phyloP scores from a whole-genome alignment of 2,797 vertebrate species.

The Uromys caudimaculatus region DNA sequence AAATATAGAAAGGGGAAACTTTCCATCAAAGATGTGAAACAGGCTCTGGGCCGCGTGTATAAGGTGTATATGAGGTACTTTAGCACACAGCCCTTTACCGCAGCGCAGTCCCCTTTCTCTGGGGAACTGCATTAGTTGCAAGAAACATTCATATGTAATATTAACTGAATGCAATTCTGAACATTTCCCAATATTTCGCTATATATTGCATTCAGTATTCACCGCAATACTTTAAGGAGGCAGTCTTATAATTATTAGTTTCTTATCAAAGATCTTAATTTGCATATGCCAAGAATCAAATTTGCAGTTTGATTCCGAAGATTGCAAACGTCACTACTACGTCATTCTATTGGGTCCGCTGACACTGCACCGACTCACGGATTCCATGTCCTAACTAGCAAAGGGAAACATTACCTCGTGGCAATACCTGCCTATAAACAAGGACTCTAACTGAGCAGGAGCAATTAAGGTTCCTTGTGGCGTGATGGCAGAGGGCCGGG shows the following conservation, averaged over 20 bases:
- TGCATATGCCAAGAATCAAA: background rate
- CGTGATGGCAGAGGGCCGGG: background rate
- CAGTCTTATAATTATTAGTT: background rate
- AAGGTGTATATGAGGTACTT: background rate
- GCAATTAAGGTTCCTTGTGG: background rate
- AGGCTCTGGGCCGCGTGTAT: background rate
- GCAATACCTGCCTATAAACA: too few species aligned
- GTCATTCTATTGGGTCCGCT: too few species aligned
- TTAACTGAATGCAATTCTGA: background rate
- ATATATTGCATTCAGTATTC: background rate
- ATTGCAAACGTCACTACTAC: background rate
- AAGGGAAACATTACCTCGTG: background rate
- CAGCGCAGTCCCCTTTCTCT: too few species aligned
- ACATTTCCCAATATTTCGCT: background rate
- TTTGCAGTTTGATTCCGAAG: fast-evolving
- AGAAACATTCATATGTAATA: background rate
- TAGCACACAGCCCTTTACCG: background rate
- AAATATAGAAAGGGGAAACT: background rate
- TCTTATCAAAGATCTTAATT: background rate
- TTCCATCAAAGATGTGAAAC: background rate
- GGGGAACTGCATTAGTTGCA: background rate
- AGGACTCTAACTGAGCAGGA: too few species aligned
- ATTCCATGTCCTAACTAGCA: background rate
- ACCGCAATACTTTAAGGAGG: background rate
- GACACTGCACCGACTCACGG: background rate